These are phyloP conservation scores for Oscheius sp. DNA, from an alignment of 1,140 invertebrate genomes.

Conservation along the genomic window DNA sequence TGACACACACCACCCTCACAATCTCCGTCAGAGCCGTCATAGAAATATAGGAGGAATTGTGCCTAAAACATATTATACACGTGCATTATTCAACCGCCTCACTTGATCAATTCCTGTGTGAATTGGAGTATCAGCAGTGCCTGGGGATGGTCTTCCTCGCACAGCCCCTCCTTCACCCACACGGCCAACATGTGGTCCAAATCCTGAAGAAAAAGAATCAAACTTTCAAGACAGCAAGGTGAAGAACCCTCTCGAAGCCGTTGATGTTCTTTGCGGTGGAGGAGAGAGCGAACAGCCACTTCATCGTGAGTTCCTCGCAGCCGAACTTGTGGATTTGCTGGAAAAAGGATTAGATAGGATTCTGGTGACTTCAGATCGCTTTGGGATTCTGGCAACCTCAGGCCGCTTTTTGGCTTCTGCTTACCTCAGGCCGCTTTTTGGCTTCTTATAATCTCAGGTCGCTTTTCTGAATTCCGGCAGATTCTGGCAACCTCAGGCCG, in stretches of 20 bases:
- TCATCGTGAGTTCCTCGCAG: neutral
- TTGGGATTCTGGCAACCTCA: no score
- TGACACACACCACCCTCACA: neutral
- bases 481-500: no score
- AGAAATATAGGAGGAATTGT: neutral
- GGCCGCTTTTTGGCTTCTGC: no score
- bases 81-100: no score
- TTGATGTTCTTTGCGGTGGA: neutral
- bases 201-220: neutral
- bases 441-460: no score
- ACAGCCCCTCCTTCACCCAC: neutral
- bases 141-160: neutral
- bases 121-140: neutral
- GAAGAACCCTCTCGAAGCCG: constrained; percentile 12
- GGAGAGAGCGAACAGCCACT: constrained; percentile 2
- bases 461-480: no score
- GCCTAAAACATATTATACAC: neutral
- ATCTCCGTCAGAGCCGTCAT: neutral
- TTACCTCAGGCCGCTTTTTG: no score
- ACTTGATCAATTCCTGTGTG: neutral
- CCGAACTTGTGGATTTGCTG: neutral
- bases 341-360: no score
- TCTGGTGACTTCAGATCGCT: no score
- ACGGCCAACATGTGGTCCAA: constrained; percentile 13
- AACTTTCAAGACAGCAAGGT: neutral